Evolutionary conservation across 2,888 invertebrate species (phyloP), one percentile per base, ranked within the genome.

Genomic region (Aspidiotus destructor): DNA sequence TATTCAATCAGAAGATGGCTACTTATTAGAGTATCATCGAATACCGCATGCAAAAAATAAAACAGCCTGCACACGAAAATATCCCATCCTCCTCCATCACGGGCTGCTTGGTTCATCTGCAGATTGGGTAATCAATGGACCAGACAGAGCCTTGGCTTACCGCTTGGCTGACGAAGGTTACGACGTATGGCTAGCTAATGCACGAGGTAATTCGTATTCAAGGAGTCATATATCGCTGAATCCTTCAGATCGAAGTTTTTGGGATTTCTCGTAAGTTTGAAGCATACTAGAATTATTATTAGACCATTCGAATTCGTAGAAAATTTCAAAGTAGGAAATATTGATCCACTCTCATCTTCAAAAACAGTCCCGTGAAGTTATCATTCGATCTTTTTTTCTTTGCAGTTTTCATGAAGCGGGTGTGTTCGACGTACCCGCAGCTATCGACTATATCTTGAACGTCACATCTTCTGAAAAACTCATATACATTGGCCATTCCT

Each of bases 331-430:
- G 15, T 54, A 13, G 15, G 3, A 5, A 15, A 52, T n/a, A 52
- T 1, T 3, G 28, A 28, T 28, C 28, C 28, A 28, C 28, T 28
- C 28, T 5, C 1, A 28, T 28, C 28, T 28, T 5, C 28, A 28
- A 28, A 5, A 28, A 5, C 28, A 28, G 28, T 28, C n/a, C n/a
- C 28, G 28, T 28, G 28, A 28, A 28, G 28, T 28, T 3, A 28
- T 28, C 1, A 28, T 28, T 28, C 28, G n/a, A 28, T 28, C 5
- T 28, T 28, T 28, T 28, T 28, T 40, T 55, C 55, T 44, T 1
- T 41, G n/a, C 75, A 92, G 92, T 73, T 96, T 89, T 82, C 89
- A 95, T 74, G 92, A 97, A 77, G 89, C 93, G 80, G 92, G 88
- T 0, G 77, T 85, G 44, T 84, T 88, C 75, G 97, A 98, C 78